Conservation (phyloP, 2,888 invertebrate genomes). For the Torymus tubicola region DNA sequence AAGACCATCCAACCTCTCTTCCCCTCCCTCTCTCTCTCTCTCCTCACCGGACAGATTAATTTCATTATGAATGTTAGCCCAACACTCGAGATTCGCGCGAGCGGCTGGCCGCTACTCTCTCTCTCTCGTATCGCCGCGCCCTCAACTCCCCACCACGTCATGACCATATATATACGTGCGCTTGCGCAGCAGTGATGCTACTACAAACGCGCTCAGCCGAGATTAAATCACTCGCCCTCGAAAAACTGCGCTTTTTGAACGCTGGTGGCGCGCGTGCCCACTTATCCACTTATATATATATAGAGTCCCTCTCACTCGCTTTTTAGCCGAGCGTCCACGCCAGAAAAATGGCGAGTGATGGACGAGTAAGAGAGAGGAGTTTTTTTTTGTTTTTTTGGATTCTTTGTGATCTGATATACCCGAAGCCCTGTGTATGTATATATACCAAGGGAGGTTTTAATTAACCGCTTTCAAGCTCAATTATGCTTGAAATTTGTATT, state of each 20-base stretch:
- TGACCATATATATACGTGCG: constrained; percentile 63
- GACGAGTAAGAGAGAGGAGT: too few relatives aligned
- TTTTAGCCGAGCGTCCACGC: neutral
- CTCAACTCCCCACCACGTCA: constrained; percentile 74
- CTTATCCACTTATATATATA: constrained; percentile 13
- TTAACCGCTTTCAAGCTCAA: constrained; percentile 3
- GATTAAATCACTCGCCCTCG: constrained; percentile 51
- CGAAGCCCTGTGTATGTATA: too few relatives aligned
- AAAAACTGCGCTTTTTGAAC: neutral
- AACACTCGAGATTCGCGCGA: constrained; percentile 75
- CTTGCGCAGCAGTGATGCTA: neutral
- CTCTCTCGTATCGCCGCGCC: constrained; percentile 56
- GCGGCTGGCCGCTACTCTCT: constrained; percentile 54
- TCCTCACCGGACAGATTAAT: constrained; percentile 70
- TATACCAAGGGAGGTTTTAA: neutral
- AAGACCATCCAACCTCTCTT: neutral
- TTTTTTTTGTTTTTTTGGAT: neutral
- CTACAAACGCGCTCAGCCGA: constrained; percentile 25
- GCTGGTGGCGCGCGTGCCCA: neutral
- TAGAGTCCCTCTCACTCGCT: neutral
- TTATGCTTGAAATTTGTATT: constrained; percentile 4
- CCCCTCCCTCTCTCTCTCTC: neutral
- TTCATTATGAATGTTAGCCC: constrained; percentile 76
- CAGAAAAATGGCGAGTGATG: neutral
- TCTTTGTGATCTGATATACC: constrained; percentile 4